phyloP scores from a whole-genome alignment of 2,888 invertebrate species.

The Coenonympha glycerion region DNA sequence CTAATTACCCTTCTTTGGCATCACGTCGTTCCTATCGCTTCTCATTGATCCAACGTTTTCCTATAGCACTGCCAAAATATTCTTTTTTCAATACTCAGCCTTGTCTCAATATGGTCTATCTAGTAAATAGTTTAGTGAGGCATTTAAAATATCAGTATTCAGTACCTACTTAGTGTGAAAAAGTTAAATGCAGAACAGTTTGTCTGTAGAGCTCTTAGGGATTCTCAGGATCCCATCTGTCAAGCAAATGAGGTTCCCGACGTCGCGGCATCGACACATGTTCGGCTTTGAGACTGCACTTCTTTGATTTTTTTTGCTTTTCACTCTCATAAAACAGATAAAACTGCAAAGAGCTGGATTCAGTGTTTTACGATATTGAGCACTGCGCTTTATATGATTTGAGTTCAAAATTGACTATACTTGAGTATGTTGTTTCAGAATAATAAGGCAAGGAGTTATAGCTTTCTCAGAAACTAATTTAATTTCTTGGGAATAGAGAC shows the following conservation, averaged over 20 bases:
- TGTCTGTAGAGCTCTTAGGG: neutral
- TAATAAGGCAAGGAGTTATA: neutral
- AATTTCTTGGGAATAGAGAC: neutral
- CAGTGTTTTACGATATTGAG: neutral
- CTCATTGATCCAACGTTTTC: too few species aligned
- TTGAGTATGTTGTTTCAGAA: too few species aligned
- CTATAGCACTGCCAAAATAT: too few species aligned
- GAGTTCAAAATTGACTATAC: neutral
- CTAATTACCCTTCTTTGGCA: too few species aligned
- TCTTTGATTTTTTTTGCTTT: conserved; percentile 25
- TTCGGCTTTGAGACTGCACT: conserved; percentile 28
- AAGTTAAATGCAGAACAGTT: too few species aligned
- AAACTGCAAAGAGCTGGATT: neutral
- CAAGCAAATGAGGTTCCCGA: conserved; percentile 39
- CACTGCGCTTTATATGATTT: neutral
- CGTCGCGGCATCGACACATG: conserved; percentile 35
- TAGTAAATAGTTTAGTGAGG: too few species aligned
- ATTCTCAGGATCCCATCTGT: conserved; percentile 34
- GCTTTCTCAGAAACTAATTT: neutral
- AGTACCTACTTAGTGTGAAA: too few species aligned
- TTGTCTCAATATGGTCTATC: too few species aligned
- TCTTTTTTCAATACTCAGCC: too few species aligned
- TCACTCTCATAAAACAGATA: conserved; percentile 1
- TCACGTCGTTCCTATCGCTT: too few species aligned
- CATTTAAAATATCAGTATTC: too few species aligned